Evolutionary conservation across 2,113 vertebrate genomes (phyloP), one percentile per base, ranked within the genome.

Genomic region (Siphamia tubifer): DNA sequence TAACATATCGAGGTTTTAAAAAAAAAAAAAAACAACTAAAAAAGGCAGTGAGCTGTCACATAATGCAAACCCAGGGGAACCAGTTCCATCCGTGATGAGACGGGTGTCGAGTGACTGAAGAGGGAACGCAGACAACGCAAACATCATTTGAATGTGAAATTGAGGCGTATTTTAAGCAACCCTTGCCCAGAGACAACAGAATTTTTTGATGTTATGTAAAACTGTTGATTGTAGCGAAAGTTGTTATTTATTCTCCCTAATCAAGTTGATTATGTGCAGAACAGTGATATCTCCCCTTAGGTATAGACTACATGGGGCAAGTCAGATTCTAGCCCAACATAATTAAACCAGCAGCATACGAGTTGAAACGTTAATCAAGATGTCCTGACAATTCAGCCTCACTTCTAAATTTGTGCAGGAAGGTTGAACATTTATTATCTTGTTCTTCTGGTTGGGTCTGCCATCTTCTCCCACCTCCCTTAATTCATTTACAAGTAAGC

Each of bases 21-120:
- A n/a, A 54, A 66, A 72, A 42, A 56, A 43, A 32, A 2, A 27
- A 58, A 51, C 47, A 42, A 38, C 5, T 1, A 47, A 36, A 43
- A 34, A 56, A 61, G 55, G 54, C 76, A 63, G 48, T 53, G 71
- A 68, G 63, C 84, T 79, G 83, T 86, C 62, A 85, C 73, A 57
- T 21, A 52, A 32, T 31, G 24, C 35, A 61, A 57, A 56, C 73
- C 63, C 35, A n/a, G 43, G 63, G 77, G 77, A 84, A 45, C 20
- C n/a, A 62, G 58, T 68, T 51, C 36, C 36, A 30, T 68, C n/a
- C n/a, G n/a, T n/a, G n/a, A n/a, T 67, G 49, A 76, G 49, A 77
- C 53, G 51, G 55, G 49, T 43, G 19, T 47, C 56, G 35, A 38
- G 58, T 52, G 51, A 38, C 42, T 2, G 6, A 48, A 49, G 25